A percentile compares a stretch with the other conserved stretches of the same genome.
These are phyloP conservation scores for Phymatocera aterrima DNA, from an alignment of 2,888 invertebrate genomes.

Conservation along the genomic window DNA sequence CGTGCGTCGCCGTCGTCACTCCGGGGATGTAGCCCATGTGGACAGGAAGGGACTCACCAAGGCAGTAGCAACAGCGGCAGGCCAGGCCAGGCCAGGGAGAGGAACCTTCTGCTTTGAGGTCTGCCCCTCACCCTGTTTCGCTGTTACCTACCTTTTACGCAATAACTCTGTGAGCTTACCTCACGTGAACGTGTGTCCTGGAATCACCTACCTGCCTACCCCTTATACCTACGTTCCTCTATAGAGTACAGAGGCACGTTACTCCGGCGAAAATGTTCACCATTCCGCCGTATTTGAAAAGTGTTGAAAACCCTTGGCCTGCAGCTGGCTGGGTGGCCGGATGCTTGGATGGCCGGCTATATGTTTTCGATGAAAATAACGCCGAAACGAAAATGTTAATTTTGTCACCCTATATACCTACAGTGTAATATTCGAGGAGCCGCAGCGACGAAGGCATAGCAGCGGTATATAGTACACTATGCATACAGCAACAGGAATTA, in stretches of 20 bases:
- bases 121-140: conserved; percentile 12
- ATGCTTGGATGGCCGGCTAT: background rate
- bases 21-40: too few species aligned
- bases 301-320: background rate
- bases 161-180: background rate
- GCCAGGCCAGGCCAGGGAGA: background rate
- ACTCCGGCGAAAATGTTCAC: background rate
- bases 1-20: too few species aligned
- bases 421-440: background rate
- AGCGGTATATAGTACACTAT: too few species aligned
- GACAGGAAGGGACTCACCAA: background rate
- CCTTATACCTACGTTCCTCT: background rate
- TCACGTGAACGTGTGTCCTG: too few species aligned
- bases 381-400: conserved; percentile 23
- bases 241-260: background rate
- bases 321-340: background rate
- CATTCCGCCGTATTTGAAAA: background rate
- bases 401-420: too few species aligned
- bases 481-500: too few species aligned
- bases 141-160: too few species aligned
- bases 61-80: background rate
- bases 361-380: conserved; percentile 12
- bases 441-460: background rate
- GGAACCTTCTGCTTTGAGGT: background rate
- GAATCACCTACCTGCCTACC: background rate